Base-by-base conservation (phyloP, 2,797 vertebrate genomes). In the Clarias laeviceps region DNA sequence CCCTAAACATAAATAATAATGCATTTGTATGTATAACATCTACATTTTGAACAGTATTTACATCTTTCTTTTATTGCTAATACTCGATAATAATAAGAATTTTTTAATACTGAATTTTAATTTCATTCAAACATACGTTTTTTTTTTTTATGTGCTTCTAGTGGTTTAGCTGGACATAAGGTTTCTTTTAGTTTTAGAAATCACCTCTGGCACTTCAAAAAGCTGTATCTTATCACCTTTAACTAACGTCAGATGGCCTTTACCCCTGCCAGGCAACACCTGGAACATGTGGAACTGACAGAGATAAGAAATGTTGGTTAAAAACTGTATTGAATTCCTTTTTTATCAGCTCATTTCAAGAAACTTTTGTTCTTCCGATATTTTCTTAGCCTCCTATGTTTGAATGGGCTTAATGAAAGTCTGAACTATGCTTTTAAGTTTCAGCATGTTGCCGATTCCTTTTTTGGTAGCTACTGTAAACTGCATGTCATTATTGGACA, bases 291-390 rank as follows among this genome's bases (percentile, higher is more conserved):
- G 83, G 77, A 82, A 65, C 14, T 40, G 64, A 56, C 27, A 69
- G 73, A 70, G 85, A 82, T 86, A 77, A 76, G 79, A 82, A 72
- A 86, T 62, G 22, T 24, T 54, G 27, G 78, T 69, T 80, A 72
- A 80, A 34, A 57, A 22, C 29, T 18, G 45, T n/a, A 59, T 59
- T 68, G 61, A 68, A 68, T 73, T 80, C 62, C 78, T 81, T 9
- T 84, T 80, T 73, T 87, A 84, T 87, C 82, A 69, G 70, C 27
- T 68, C 77, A 84, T 76, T 82, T 22, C 50, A 57, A 82, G 76
- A 89, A 84, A 54, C 17, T 84, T 89, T 86, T 86, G 88, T 73
- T 79, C 66, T 65, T 65, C 37, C 59, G 54, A 61, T 66, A 59
- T 66, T 7, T 78, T 83, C 86, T 88, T 37, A 11, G 81, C 87